phyloP scores from a whole-genome alignment of 2,113 vertebrate genomes.

The Picathartes gymnocephalus region DNA sequence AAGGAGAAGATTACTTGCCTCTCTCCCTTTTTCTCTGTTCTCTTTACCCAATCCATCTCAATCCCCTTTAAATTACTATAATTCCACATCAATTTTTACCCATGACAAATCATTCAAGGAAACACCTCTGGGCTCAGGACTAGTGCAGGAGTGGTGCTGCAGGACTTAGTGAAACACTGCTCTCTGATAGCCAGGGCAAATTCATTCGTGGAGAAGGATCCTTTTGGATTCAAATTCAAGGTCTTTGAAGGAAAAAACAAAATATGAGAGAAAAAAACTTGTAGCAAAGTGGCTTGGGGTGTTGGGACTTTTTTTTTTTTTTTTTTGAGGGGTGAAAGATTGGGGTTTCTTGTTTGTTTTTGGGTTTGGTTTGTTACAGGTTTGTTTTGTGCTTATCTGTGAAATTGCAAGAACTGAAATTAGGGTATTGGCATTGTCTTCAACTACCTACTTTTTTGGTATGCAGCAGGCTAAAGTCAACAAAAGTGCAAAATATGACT shows the following conservation, averaged over 20 bases:
- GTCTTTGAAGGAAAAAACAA: not conserved
- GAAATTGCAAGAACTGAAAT: not conserved
- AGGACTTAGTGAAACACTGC: not conserved
- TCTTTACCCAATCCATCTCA: not conserved
- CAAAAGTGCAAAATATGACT: not conserved
- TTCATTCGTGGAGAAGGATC: not conserved
- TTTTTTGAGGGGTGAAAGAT: fast-evolving
- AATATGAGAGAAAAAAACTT: not conserved
- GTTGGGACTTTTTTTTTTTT: not conserved
- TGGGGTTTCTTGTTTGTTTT: fast-evolving
- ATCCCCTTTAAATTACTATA: not conserved
- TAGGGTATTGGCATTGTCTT: not conserved
- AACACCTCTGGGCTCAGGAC: not conserved
- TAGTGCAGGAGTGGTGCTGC: not conserved
- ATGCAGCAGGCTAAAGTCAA: not conserved
- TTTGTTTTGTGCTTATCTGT: not conserved
- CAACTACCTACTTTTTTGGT: not conserved
- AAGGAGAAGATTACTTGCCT: not conserved
- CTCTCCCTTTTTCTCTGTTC: not conserved
- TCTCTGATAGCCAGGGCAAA: not conserved
- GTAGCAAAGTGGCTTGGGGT: not conserved
- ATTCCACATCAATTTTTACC: not conserved
- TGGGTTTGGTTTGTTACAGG: not conserved
- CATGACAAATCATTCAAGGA: too few relatives aligned
- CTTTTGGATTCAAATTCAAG: not conserved